Percentiles rank a stretch among this genome's conserved stretches.
Conservation (phyloP, 2,888 invertebrate genomes). For the Pardosa pseudoannulata region DNA sequence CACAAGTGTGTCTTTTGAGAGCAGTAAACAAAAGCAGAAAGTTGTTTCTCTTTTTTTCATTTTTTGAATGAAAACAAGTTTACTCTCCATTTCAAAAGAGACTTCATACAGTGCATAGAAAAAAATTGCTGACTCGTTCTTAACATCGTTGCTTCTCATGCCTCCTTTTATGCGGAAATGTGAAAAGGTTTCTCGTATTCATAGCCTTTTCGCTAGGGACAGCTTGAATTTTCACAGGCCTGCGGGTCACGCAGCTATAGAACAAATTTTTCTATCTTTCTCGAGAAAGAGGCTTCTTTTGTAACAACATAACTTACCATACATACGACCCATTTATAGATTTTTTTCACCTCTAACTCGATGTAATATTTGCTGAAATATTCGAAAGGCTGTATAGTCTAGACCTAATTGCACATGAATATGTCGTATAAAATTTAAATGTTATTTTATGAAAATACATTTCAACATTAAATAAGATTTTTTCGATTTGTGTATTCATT, state of each 20-base stretch:
- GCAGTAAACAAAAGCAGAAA: background rate
- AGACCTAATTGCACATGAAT: no score
- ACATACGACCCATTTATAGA: no score
- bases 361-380: no score
- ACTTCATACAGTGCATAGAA: background rate
- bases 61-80: background rate
- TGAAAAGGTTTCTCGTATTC: background rate
- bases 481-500: no score
- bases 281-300: no score
- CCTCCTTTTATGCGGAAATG: background rate
- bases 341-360: no score
- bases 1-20: background rate
- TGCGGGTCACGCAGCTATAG: background rate
- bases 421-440: no score
- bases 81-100: background rate
- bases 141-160: background rate
- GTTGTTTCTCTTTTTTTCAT: background rate
- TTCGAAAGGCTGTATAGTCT: no score
- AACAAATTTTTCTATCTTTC: background rate
- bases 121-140: background rate
- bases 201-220: background rate
- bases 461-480: no score
- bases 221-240: constrained; percentile 1
- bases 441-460: no score
- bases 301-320: no score